These are phyloP conservation scores for Atractosteus spatula DNA, from an alignment of 2,113 vertebrate species.

Conservation along the genomic window DNA sequence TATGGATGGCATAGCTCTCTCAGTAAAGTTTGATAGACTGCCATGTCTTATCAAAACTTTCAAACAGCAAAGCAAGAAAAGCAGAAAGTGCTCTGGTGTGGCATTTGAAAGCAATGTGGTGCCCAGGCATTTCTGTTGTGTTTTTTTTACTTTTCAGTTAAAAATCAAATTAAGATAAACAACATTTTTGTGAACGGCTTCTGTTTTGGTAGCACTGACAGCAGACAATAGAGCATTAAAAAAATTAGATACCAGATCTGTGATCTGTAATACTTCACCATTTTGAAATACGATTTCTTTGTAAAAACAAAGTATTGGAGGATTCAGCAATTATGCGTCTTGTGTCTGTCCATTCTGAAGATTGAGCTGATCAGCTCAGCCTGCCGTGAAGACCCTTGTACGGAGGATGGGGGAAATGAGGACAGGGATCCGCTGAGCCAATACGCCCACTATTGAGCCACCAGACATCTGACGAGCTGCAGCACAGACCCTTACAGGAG, in stretches of 20 bases:
- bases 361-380: too few species aligned
- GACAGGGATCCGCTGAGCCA: too few species aligned
- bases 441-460: too few species aligned
- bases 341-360: too few species aligned
- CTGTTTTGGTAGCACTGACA: constrained; percentile 24
- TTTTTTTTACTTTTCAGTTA: constrained; percentile 29
- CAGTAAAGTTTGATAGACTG: constrained; percentile 60
- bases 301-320: too few species aligned
- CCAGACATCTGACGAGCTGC: too few species aligned
- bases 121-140: constrained; percentile 50
- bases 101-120: constrained; percentile 52
- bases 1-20: constrained; percentile 49
- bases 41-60: constrained; percentile 67
- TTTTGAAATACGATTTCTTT: constrained; percentile 26
- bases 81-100: constrained; percentile 45
- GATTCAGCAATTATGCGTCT: too few species aligned
- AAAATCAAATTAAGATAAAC: too few species aligned
- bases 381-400: too few species aligned
- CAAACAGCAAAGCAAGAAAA: constrained; percentile 51
- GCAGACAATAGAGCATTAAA: constrained; percentile 49
- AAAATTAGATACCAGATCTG: background rate
- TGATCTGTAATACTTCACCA: constrained; percentile 23
- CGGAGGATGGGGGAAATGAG: too few species aligned
- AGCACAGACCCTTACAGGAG: too few species aligned
- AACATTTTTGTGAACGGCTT: too few species aligned